Evolutionary conservation across 2,113 vertebrate genomes (phyloP), one percentile per base, ranked within the genome.

Genomic region (Cervus canadensis): DNA sequence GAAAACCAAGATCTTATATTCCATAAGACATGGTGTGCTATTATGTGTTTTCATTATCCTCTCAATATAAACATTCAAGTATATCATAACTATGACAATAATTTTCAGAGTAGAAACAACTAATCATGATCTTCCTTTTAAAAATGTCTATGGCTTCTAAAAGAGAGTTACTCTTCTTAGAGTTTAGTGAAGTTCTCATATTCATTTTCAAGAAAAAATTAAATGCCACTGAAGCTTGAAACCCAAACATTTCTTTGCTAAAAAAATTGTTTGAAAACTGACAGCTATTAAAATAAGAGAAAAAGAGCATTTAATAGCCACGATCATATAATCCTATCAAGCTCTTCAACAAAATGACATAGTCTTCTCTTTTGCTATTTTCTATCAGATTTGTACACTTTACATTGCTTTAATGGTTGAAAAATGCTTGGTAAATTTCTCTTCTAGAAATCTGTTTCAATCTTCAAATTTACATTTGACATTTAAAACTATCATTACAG

Each of bases 401-500:
- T 54, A 43, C 25, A 14, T 87, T 90, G 16, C 57, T 89, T 94
- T 52, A 81, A 17, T 54, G 48, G 16, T 62, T 85, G 64, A 92
- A 23, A 97, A 91, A 88, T 81, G 14, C 10, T 95, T 50, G 60
- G 17, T 85, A 88, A 87, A 82, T 90, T 87, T 97, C 43, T 82
- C 40, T 83, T 54, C 12, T 54, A 54, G 67, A 94, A 92, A 91
- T 88, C 92, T 91, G 19, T 59, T 96, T 94, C n/a, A 71, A 45
- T 81, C 40, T 91, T 91, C 33, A 81, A 59, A 87, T 91, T 93
- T 97, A 86, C 50, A 96, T 82, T 71, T 95, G 81, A 97, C 76
- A 95, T 94, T 97, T 97, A 76, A 97, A 97, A 50, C 30, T 95
- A 85, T 89, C 54, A 93, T 57, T 74, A 33, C 19, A 92, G 19